phyloP scores from a whole-genome alignment of 2,113 vertebrate genomes.

The Halichoerus grypus region DNA sequence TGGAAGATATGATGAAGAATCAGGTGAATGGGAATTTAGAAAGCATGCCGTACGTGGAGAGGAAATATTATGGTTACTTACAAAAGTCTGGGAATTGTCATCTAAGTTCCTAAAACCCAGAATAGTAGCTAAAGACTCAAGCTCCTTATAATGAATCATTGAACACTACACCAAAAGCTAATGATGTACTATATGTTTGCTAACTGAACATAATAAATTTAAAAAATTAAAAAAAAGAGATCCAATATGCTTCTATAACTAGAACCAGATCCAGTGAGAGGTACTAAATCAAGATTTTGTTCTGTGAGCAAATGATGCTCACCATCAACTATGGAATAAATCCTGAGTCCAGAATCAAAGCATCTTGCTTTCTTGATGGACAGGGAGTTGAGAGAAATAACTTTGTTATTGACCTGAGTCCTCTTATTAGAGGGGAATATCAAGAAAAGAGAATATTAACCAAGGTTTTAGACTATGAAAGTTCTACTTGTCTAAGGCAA shows the following conservation, averaged over 20 bases:
- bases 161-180: not conserved
- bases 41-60: not conserved
- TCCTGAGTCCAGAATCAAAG: not conserved
- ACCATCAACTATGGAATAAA: not conserved
- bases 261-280: not conserved
- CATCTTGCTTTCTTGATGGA: not conserved
- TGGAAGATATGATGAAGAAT: not conserved
- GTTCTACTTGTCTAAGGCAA: not conserved
- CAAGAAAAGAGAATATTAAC: not conserved
- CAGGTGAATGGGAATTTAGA: not conserved
- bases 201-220: not conserved
- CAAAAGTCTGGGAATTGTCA: not conserved
- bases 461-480: not conserved
- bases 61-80: not conserved
- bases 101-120: not conserved
- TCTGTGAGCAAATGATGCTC: not conserved
- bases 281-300: not conserved
- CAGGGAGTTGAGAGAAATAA: not conserved
- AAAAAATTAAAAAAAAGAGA: not conserved
- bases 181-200: not conserved
- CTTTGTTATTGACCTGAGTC: not conserved
- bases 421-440: not conserved
- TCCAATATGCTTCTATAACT: not conserved
- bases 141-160: not conserved
- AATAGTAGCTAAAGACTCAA: not conserved